These are phyloP conservation scores for Tetrax tetrax DNA, from an alignment of 2,113 vertebrate genomes.

Conservation along the genomic window DNA sequence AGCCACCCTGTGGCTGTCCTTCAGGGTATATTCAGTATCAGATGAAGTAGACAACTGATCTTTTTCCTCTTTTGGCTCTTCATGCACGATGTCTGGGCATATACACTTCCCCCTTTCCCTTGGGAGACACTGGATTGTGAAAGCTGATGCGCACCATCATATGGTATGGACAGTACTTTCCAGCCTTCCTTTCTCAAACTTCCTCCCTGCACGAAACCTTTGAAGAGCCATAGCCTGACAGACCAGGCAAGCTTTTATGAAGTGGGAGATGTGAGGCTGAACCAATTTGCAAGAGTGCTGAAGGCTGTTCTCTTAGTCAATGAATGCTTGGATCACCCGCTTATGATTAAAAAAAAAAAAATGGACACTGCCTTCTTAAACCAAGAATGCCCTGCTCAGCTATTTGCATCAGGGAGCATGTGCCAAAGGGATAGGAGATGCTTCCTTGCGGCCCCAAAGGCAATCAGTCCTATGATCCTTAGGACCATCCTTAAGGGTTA, in stretches of 20 bases:
- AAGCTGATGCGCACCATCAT: background rate
- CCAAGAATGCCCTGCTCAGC: background rate
- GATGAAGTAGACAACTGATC: background rate
- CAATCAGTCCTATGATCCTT: fast-evolving
- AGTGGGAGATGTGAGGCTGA: background rate
- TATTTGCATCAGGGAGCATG: background rate
- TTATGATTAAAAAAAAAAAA: background rate
- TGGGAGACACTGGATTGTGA: background rate
- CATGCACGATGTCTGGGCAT: background rate
- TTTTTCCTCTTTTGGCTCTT: background rate
- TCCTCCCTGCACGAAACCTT: background rate
- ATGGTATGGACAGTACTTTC: too few species aligned
- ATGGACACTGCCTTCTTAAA: background rate
- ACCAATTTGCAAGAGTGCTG: background rate
- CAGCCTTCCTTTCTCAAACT: background rate
- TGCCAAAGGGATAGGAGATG: background rate
- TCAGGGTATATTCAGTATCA: background rate
- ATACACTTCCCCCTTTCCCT: background rate
- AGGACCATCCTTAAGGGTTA: fast-evolving
- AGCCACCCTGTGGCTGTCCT: background rate
- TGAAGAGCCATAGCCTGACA: background rate
- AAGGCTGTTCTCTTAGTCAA: background rate
- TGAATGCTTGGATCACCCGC: background rate
- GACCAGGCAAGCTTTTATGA: background rate
- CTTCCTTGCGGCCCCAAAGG: background rate